Evolutionary conservation across 92 coral and sea anemone species (phyloP), one percentile per base, ranked within the genome.

Genomic region (Pocillopora meandrina): DNA sequence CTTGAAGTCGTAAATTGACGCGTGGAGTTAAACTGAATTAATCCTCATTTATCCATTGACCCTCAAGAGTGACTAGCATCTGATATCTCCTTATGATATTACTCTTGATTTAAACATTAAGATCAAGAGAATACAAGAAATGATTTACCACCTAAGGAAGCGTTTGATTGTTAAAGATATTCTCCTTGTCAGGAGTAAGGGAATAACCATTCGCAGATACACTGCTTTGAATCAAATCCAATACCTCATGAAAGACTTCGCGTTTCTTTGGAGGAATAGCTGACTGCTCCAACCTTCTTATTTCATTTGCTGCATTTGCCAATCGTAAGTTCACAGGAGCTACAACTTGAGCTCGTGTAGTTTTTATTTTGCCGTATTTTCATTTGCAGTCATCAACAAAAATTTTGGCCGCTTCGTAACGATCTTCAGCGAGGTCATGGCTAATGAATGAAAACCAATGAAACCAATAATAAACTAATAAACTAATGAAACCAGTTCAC

Each of bases 351-450:
- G 70, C 35, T 65, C 36, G 70, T 20, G 26, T 8, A 3, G 33
- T 26, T 34, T 65, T 21, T 33, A 65, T 65, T 65, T 65, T 10
- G 9, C 2, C 33, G 70, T 19, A 65, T 65, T 23, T 33, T 65
- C 70, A 42, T 42, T 42, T 71, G 14, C 85, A 81, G 34, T 85
- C 84, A 62, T 77, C 84, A 16, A 47, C 18, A 76, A 85, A 85
- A 65, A 85, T 77, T 12, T 74, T 19, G n/a, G 17, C 64, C 15
- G 7, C 11, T 34, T 52, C 23, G 9, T 55, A 12, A 82, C 35
- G 69, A 36, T 18, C 33, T 10, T 11, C 8, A n/a, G 0, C 12
- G 0, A 31, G n/a, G 9, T 16, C 23, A 20, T 83, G 12, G 12
- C 52, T 69, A 12, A 2, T 2, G 5, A 69, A n/a, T 18, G 15